Evolutionary conservation across 2,888 invertebrate species (phyloP).

Genomic region (Chrysotoxum bicinctum): DNA sequence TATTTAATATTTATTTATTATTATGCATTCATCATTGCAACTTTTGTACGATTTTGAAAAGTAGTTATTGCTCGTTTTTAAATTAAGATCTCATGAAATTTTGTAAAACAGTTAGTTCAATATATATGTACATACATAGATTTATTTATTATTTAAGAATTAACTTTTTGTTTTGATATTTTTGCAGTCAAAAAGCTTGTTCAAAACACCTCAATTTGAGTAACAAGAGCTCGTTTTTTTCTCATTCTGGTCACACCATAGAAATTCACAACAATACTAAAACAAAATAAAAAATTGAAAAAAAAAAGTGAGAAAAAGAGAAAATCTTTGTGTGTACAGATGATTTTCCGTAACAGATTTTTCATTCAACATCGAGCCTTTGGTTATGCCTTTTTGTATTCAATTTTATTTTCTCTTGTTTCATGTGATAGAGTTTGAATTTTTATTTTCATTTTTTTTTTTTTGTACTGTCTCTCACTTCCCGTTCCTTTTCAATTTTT

Average conservation of each 20-base stretch:
- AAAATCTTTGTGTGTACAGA: constrained; percentile 47
- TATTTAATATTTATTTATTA: too few species aligned
- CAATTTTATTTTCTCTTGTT: constrained; percentile 40
- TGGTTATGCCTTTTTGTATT: constrained; percentile 41
- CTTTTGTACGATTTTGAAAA: too few species aligned
- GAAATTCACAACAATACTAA: constrained; percentile 1
- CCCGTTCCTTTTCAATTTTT: not conserved
- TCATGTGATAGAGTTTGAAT: constrained; percentile 23
- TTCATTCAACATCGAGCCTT: constrained; percentile 66
- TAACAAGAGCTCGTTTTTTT: too few species aligned
- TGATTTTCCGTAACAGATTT: constrained; percentile 72
- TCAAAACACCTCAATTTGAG: too few species aligned
- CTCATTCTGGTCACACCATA: not conserved
- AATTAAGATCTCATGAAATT: too few species aligned
- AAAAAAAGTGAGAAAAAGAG: constrained; percentile 3
- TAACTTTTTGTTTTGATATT: too few species aligned
- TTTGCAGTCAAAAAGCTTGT: too few species aligned
- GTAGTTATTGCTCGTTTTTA: too few species aligned
- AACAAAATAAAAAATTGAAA: not conserved
- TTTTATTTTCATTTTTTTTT: not conserved
- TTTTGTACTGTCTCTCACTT: not conserved
- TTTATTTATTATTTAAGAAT: too few species aligned
- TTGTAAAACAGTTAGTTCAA: too few species aligned
- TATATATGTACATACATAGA: too few species aligned
- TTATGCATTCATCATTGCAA: too few species aligned